Base-by-base conservation (phyloP, 2,113 vertebrate species). In the Eira barbara region DNA sequence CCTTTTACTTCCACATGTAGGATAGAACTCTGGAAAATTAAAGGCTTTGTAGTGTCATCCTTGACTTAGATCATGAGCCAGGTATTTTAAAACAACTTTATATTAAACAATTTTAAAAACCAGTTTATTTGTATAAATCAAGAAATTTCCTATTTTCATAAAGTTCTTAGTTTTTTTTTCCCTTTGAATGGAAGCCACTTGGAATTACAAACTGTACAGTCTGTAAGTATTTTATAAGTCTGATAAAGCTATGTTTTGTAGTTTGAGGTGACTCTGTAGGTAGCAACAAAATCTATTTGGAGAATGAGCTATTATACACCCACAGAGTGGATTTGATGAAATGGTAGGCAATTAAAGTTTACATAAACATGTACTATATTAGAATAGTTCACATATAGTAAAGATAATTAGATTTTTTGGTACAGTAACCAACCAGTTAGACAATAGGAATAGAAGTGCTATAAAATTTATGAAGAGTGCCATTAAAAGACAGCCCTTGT, bases 371-470 rank as follows among this genome's bases (percentile, higher is more conserved):
- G 15, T 12, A 73, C 45, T 86, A 1, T 78, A 23, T 95, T 82
- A 86, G 74, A 89, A 67, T 65, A 83, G 34, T 45, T 95, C 82
- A 23, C n/a, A 57, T 74, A 84, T 47, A 92, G 31, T 49, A 95
- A 86, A 65, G 49, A 31, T 49, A 90, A 97, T 85, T 96, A 34
- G n/a, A 76, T 91, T 92, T 96, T 92, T 87, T 55, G 31, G 39
- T 80, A 81, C 17, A 67, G 69, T 87, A 92, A 49, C n/a, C 63
- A 82, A 49, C 31, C 87, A 95, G 82, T 73, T 89, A 93, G 59
- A 74, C 27, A 61, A 69, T 65, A 71, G 74, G 25, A 63, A 63
- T 92, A 86, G 84, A 97, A 83, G 45, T 34, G 52, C 36, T 88
- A 49, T 94, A 90, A 88, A 91, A 78, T 23, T 86, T 73, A 73